Percentiles rank a stretch among this genome's conserved stretches.
Evolutionary conservation across 2,797 vertebrate species (phyloP).

Genomic region (Cirrhinus molitorella): DNA sequence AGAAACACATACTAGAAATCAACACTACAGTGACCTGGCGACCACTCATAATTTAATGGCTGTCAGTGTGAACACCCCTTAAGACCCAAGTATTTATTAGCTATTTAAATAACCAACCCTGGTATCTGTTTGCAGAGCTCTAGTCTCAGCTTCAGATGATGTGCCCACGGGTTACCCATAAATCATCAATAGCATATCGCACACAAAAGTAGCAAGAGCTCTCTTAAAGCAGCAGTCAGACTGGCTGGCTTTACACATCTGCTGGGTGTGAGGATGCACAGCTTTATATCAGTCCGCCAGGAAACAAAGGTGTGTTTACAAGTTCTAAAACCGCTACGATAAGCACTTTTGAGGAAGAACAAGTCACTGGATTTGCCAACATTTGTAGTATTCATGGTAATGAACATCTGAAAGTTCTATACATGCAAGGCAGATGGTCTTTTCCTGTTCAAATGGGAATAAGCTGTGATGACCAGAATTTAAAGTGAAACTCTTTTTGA

Average conservation of each 20-base stretch:
- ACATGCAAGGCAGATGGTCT: neutral
- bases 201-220: neutral
- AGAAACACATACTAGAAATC: neutral
- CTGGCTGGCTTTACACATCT: neutral
- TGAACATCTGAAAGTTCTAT: neutral
- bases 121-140: neutral
- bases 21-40: neutral
- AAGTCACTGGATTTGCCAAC: neutral
- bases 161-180: neutral
- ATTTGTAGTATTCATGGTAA: neutral
- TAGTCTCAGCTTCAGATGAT: neutral
- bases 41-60: neutral
- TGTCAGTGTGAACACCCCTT: neutral
- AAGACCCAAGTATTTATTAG: too few relatives aligned
- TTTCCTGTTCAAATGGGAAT: neutral
- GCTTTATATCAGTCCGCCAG: neutral
- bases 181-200: neutral
- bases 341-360: neutral
- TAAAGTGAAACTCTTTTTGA: neutral
- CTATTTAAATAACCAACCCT: constrained; percentile 2
- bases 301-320: neutral
- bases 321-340: neutral
- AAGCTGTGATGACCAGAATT: neutral
- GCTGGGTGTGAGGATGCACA: neutral
- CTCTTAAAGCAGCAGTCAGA: neutral